Conservation (phyloP, 2,888 invertebrate genomes). For the Marasmarcha lunaedactyla region DNA sequence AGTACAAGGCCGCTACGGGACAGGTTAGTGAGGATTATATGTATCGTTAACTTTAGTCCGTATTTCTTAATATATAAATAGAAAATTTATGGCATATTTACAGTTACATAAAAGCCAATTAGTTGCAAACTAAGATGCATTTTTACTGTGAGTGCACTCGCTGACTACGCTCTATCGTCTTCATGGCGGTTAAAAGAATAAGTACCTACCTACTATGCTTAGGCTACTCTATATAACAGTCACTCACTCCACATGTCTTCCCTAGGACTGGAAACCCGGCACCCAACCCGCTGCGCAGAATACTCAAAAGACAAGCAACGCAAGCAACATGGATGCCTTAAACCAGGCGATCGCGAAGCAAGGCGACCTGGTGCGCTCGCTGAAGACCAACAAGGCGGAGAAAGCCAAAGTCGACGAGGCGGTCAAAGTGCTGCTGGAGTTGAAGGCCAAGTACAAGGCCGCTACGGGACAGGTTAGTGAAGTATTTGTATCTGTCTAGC, state of each 20-base stretch:
- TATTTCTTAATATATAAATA: too few relatives aligned
- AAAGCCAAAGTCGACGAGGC: conserved; percentile 56
- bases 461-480: conserved; percentile 27
- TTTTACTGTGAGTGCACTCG: too few relatives aligned
- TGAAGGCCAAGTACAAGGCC: conserved; percentile 80
- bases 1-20: conserved; percentile 72
- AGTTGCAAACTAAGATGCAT: too few relatives aligned
- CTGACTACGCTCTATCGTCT: too few relatives aligned
- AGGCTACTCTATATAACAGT: too few relatives aligned
- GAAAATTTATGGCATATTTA: too few relatives aligned
- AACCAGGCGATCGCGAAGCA: conserved; percentile 53
- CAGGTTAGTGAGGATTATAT: conserved; percentile 18
- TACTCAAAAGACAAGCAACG: too few relatives aligned
- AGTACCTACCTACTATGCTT: too few relatives aligned
- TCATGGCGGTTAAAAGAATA: too few relatives aligned
- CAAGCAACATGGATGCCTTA: conserved; percentile 14
- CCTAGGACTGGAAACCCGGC: conserved; percentile 33
- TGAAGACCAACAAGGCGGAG: conserved; percentile 75
- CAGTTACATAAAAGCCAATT: too few relatives aligned
- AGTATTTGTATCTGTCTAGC: not conserved
- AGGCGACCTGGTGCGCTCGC: conserved; percentile 76
- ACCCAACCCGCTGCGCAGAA: conserved; percentile 17
- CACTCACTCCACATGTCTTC: too few relatives aligned
- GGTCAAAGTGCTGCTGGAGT: conserved; percentile 66
- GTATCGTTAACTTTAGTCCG: too few relatives aligned